A percentile compares a stretch with the other conserved stretches of the same genome.
phyloP scores from a whole-genome alignment of 2,797 vertebrate genomes.

The Nyctalus aviator region DNA sequence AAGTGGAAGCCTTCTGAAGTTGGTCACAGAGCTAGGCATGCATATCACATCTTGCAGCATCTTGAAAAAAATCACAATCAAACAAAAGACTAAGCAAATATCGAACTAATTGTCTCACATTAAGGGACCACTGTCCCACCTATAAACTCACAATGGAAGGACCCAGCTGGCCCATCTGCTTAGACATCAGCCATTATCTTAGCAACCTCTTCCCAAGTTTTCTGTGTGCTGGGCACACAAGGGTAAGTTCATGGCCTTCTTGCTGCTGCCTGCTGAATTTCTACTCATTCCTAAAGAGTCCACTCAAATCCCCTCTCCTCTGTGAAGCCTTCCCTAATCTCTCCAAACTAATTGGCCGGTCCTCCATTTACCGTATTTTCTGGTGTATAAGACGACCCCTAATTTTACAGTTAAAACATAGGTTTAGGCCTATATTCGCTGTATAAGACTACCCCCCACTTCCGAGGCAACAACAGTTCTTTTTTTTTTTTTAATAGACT shows the following conservation, averaged over 20 bases:
- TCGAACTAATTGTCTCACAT: not conserved
- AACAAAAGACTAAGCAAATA: slow-evolving; percentile 19
- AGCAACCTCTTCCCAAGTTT: slow-evolving; percentile 38
- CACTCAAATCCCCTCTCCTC: slow-evolving; percentile 2
- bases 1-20: not conserved
- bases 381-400: too few relatives aligned
- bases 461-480: too few relatives aligned
- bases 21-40: not conserved
- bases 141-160: slow-evolving; percentile 35
- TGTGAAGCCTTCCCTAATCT: slow-evolving; percentile 26
- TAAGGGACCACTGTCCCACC: not conserved
- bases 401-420: too few relatives aligned
- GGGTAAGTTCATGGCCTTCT: slow-evolving; percentile 63
- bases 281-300: slow-evolving; percentile 31
- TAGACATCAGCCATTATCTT: slow-evolving; percentile 53
- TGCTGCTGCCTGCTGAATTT: slow-evolving; percentile 16
- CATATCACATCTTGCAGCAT: slow-evolving; percentile 15
- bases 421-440: too few relatives aligned
- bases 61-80: slow-evolving; percentile 53
- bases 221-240: slow-evolving; percentile 68
- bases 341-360: not conserved
- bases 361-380: not conserved
- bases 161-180: slow-evolving; percentile 72
- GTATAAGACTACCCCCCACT: too few relatives aligned
- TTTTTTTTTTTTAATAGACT: too few relatives aligned